These are phyloP conservation scores for Celastrina argiolus DNA, from an alignment of 2,888 invertebrate genomes.

Conservation along the genomic window DNA sequence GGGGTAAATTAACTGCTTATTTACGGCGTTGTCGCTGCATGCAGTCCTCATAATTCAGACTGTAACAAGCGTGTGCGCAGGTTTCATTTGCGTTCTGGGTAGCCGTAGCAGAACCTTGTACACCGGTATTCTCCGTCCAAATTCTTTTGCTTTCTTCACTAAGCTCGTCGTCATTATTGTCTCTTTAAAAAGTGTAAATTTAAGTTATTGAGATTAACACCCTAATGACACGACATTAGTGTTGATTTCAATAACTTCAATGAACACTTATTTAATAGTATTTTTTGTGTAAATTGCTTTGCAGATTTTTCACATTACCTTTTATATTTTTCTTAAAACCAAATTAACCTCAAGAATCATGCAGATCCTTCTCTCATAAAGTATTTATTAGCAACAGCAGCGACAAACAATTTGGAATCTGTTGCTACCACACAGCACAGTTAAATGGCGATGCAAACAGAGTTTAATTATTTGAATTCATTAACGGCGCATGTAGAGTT, in stretches of 20 bases:
- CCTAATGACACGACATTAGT: no score
- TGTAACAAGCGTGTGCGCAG: conserved; percentile 40
- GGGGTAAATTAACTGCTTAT: conserved; percentile 43
- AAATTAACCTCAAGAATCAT: neutral
- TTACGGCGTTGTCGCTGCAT: conserved; percentile 37
- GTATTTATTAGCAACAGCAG: neutral
- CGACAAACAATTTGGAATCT: conserved; percentile 13
- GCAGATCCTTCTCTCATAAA: neutral
- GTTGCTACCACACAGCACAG: conserved; percentile 7
- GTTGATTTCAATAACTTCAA: no score
- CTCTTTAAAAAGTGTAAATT: neutral
- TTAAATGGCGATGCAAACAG: conserved; percentile 24
- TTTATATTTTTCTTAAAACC: neutral
- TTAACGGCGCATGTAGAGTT: conserved; percentile 2
- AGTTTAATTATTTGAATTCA: conserved; percentile 27
- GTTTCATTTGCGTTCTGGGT: conserved; percentile 33
- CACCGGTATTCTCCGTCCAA: neutral
- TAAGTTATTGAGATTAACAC: no score
- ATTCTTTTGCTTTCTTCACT: neutral
- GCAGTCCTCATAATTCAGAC: conserved; percentile 41
- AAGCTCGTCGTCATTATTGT: neutral
- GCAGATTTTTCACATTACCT: no score
- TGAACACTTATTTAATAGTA: no score
- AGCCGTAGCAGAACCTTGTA: conserved; percentile 21
- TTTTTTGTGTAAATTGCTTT: no score